Percentiles rank a stretch among this genome's conserved stretches.
Conservation (phyloP, 2,888 invertebrate genomes). For the Lomographa bimaculata region DNA sequence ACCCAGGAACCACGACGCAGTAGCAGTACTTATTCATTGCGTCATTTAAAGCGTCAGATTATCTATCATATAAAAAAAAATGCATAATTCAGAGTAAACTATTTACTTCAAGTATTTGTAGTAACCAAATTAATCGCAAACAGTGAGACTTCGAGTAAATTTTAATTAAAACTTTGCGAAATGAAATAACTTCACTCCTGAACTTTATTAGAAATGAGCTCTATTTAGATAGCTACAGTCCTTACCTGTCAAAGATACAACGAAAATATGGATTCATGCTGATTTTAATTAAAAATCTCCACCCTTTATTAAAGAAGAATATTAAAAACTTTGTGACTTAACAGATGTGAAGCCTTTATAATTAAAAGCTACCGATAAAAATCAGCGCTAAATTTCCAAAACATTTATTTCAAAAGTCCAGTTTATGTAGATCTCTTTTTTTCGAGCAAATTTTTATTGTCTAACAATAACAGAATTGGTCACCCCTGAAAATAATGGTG, state of each 20-base stretch:
- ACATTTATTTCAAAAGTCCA: conserved; percentile 4
- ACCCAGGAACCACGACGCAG: too few relatives aligned
- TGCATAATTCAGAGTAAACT: too few relatives aligned
- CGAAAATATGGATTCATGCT: background rate
- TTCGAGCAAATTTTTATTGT: conserved; percentile 12
- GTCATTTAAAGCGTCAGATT: too few relatives aligned
- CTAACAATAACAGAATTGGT: conserved; percentile 27
- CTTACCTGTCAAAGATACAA: background rate
- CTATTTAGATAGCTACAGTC: background rate
- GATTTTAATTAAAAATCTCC: conserved; percentile 4
- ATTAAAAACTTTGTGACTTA: too few relatives aligned
- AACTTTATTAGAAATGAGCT: background rate
- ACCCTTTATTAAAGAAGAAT: too few relatives aligned
- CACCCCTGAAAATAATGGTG: conserved; percentile 41
- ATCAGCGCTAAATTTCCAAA: too few relatives aligned
- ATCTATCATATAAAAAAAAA: too few relatives aligned
- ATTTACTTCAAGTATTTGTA: too few relatives aligned
- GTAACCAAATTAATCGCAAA: too few relatives aligned
- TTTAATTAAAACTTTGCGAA: conserved; percentile 6
- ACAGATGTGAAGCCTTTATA: too few relatives aligned
- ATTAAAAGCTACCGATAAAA: too few relatives aligned
- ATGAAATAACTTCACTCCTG: conserved; percentile 1
- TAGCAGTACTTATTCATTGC: too few relatives aligned
- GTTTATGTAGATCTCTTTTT: conserved; percentile 4
- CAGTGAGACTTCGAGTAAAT: background rate